Percentiles rank a stretch among this genome's conserved stretches.
Evolutionary conservation across 2,797 vertebrate species (phyloP).

Genomic region (Aphelocoma californica): DNA sequence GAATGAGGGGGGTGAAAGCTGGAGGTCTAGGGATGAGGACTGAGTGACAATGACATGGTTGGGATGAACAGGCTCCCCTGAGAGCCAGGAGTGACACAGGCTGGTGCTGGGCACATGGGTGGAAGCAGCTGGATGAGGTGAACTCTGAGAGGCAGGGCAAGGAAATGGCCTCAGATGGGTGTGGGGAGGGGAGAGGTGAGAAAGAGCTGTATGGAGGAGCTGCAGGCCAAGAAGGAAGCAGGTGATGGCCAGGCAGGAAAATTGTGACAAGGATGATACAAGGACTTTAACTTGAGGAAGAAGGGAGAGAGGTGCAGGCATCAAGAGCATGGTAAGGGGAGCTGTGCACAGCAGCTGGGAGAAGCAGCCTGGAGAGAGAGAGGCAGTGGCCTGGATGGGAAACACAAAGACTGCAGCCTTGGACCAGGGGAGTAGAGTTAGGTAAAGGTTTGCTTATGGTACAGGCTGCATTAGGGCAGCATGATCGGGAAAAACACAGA

Average conservation of each 20-base stretch:
- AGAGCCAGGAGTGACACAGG: not conserved
- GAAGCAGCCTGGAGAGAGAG: not conserved
- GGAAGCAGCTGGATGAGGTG: not conserved
- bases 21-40: not conserved
- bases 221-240: not conserved
- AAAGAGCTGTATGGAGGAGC: not conserved
- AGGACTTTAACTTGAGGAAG: not conserved
- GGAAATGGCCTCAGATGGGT: not conserved
- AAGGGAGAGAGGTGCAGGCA: not conserved
- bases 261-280: fast-evolving
- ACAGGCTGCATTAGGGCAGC: not conserved
- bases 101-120: not conserved
- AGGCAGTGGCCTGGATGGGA: too few species aligned
- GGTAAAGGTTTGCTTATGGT: not conserved
- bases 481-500: not conserved
- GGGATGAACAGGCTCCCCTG: not conserved
- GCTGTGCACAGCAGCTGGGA: not conserved
- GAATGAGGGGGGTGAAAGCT: not conserved
- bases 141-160: not conserved
- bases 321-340: not conserved
- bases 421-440: not conserved
- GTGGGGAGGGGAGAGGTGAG: not conserved
- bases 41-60: fast-evolving
- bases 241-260: not conserved
- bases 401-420: not conserved